phyloP scores from a whole-genome alignment of 2,113 vertebrate genomes.

The zebrafish (Danio rerio) region GRCz12tu NC_133180.1:18846001-18846500 shows the following conservation, averaged over 20 bases:
- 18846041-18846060: too few species aligned
- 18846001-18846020: too few species aligned
- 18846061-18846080: too few species aligned
- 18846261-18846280: background rate
- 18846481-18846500: background rate
- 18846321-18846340: conserved; percentile 7
- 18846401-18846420: background rate
- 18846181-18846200: too few species aligned
- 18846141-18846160: too few species aligned
- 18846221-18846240: background rate
- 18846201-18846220: background rate
- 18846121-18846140: too few species aligned
- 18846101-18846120: too few species aligned
- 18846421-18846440: too few species aligned
- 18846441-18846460: background rate
- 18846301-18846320: background rate
- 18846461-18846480: background rate
- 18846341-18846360: background rate
- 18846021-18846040: too few species aligned
- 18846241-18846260: background rate
- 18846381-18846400: background rate
- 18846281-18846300: background rate
- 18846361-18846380: background rate
- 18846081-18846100: too few species aligned
- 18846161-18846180: too few species aligned